Percentiles rank a stretch among this genome's conserved stretches.
phyloP scores from a whole-genome alignment of 2,113 vertebrate species.

The Psophia crepitans region DNA sequence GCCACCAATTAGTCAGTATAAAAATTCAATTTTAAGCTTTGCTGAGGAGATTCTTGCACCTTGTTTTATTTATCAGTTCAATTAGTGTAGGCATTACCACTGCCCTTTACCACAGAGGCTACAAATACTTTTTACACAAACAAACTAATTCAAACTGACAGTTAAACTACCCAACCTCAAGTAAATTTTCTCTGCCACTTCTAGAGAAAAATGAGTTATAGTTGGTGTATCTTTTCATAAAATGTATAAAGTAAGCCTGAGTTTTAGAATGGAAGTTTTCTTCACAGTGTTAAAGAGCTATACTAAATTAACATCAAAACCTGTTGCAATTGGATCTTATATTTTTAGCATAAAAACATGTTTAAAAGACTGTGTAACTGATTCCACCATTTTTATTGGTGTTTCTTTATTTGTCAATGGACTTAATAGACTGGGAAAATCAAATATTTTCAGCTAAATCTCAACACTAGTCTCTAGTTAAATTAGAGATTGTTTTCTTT shows the following conservation, averaged over 20 bases:
- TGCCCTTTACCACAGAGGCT: neutral
- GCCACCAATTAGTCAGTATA: neutral
- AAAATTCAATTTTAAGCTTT: neutral
- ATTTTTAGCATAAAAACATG: neutral
- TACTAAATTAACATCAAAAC: neutral
- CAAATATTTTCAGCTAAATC: neutral
- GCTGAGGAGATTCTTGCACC: neutral
- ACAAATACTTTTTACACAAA: neutral
- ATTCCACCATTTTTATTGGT: neutral
- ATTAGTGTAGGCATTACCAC: neutral
- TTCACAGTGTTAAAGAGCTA: neutral
- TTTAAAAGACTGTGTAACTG: neutral
- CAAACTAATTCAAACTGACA: neutral
- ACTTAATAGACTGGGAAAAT: neutral
- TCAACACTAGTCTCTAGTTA: neutral
- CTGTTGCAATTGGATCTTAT: neutral
- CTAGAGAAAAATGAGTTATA: neutral
- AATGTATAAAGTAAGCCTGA: neutral
- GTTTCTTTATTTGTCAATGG: neutral
- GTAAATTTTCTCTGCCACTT: neutral
- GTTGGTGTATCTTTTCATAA: neutral
- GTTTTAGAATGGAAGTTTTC: neutral
- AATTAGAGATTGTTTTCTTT: neutral
- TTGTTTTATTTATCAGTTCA: neutral
- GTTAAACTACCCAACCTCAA: neutral